Percentiles rank a stretch among this genome's conserved stretches.
These are phyloP conservation scores for Prionailurus viverrinus DNA, from an alignment of 2,113 vertebrate genomes.

Conservation along the genomic window DNA sequence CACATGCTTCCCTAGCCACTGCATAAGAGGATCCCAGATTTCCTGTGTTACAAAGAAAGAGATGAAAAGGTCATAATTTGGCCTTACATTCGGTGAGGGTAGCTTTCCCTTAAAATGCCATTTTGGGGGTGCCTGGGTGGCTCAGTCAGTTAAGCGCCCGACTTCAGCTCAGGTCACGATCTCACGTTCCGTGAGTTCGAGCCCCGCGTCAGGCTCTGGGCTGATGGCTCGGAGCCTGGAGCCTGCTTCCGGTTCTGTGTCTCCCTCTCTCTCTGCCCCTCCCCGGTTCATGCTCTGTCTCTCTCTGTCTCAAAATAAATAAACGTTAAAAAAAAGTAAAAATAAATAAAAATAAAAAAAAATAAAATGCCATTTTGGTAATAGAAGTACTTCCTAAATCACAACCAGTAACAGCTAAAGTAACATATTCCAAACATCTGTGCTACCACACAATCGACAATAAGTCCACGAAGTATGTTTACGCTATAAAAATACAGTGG, in stretches of 20 bases:
- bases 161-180: too few species aligned
- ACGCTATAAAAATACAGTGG: background rate
- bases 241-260: too few species aligned
- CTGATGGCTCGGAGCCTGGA: too few species aligned
- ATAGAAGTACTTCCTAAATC: background rate
- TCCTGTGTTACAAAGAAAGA: slow-evolving; percentile 80
- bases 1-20: slow-evolving; percentile 86
- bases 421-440: background rate
- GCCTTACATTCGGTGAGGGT: background rate
- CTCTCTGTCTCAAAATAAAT: too few species aligned
- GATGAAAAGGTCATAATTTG: background rate
- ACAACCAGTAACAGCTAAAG: background rate
- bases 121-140: background rate
- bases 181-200: too few species aligned
- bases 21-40: slow-evolving; percentile 84
- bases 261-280: too few species aligned
- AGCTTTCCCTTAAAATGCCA: background rate
- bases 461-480: background rate
- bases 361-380: background rate
- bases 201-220: too few species aligned
- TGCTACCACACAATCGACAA: background rate
- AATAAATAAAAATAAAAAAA: too few species aligned
- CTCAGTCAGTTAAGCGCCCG: too few species aligned
- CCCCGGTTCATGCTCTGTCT: too few species aligned
- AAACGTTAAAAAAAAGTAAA: too few species aligned